A percentile compares a stretch with the other conserved stretches of the same genome.
phyloP scores from a whole-genome alignment of 1,140 invertebrate species.

The Cecropterus lyciades region DNA sequence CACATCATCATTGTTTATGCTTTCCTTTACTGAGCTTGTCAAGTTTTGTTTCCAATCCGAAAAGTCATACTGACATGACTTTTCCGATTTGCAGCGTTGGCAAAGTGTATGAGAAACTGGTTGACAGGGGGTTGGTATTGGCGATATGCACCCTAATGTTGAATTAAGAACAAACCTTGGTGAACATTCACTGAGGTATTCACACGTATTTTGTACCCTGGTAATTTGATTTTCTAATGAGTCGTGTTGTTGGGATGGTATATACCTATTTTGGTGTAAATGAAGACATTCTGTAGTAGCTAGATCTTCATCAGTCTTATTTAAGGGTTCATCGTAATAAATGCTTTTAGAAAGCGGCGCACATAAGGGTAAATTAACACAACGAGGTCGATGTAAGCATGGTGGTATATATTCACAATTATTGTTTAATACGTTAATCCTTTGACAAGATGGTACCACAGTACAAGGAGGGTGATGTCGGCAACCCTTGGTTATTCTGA shows the following conservation, averaged over 20 bases:
- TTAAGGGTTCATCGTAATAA: slow-evolving; percentile 52
- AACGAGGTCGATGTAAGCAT: slow-evolving; percentile 68
- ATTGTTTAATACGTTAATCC: slow-evolving; percentile 63
- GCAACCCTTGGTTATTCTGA: slow-evolving; percentile 73
- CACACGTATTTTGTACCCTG: slow-evolving; percentile 50
- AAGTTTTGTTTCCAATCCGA: slow-evolving; percentile 40
- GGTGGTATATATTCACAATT: slow-evolving; percentile 72
- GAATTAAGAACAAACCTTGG: slow-evolving; percentile 48
- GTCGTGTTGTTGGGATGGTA: slow-evolving; percentile 46
- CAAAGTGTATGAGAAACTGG: slow-evolving; percentile 37
- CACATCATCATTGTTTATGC: slow-evolving; percentile 50
- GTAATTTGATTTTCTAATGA: slow-evolving; percentile 42
- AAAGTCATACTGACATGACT: slow-evolving; percentile 66
- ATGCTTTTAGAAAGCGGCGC: slow-evolving; percentile 61
- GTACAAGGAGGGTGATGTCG: slow-evolving; percentile 74
- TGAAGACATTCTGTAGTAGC: slow-evolving; percentile 46
- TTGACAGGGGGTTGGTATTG: slow-evolving; percentile 49
- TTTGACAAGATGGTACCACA: slow-evolving; percentile 72
- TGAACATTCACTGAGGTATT: slow-evolving; percentile 49
- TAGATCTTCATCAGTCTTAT: slow-evolving; percentile 44
- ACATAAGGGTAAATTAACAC: slow-evolving; percentile 71
- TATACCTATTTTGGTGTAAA: slow-evolving; percentile 48
- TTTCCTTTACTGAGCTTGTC: slow-evolving; percentile 26
- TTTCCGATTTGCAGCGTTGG: slow-evolving; percentile 49
- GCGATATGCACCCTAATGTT: slow-evolving; percentile 42